phyloP scores from a whole-genome alignment of 1,140 invertebrate genomes.

The Vollenhovia emeryi region DNA sequence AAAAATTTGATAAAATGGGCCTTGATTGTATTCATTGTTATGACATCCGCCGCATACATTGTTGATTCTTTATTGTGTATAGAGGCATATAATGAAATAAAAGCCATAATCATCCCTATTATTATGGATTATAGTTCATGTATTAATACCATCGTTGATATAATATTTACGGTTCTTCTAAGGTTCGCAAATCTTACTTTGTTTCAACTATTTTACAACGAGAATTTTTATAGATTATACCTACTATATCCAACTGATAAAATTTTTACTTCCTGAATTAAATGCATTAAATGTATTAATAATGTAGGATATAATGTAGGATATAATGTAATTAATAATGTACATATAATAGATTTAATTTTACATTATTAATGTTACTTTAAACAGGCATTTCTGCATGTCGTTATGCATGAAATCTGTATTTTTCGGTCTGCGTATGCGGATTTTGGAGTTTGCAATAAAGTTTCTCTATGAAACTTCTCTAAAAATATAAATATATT shows the following conservation, averaged over 20 bases:
- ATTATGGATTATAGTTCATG: not conserved
- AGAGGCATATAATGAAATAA: not conserved
- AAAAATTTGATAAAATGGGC: not conserved
- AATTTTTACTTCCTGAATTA: too few relatives aligned
- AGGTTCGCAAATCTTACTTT: not conserved
- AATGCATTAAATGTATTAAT: too few relatives aligned
- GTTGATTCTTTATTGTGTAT: not conserved
- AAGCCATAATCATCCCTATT: not conserved
- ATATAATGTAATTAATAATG: too few relatives aligned
- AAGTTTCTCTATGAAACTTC: not conserved
- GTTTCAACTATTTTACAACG: not conserved
- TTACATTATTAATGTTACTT: not conserved
- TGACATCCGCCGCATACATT: not conserved
- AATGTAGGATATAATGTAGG: too few relatives aligned
- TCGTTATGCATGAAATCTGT: not conserved
- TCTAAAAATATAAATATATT: not conserved
- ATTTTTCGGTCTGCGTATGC: not conserved
- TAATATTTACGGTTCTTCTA: slow-evolving; percentile 3
- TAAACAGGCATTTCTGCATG: not conserved
- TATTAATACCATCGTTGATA: not conserved
- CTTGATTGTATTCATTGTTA: not conserved
- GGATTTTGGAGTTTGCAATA: not conserved
- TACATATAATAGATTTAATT: too few relatives aligned
- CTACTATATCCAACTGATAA: too few relatives aligned
- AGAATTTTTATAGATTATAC: too few relatives aligned